Evolutionary conservation across 2,888 invertebrate genomes (phyloP).

Genomic region (Drosophila affinis): DNA sequence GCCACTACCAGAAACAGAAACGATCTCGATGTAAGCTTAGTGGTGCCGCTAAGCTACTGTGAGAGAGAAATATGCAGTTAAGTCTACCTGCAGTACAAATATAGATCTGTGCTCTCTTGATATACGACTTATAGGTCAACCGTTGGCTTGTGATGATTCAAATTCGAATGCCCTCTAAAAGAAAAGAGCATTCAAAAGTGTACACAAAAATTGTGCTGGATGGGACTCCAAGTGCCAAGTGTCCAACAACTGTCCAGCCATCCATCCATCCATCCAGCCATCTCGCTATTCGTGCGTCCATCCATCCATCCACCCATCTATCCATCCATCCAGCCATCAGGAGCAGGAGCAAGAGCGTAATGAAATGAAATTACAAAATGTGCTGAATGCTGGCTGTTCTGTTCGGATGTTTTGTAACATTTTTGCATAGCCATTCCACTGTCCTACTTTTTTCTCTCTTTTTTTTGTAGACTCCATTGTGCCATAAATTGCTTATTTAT

Average conservation of each 20-base stretch:
- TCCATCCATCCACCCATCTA: constrained; percentile 29
- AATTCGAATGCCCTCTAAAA: no score
- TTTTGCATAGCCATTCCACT: constrained; percentile 53
- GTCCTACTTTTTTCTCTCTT: neutral
- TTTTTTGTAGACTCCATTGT: constrained; percentile 34
- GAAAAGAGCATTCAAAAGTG: neutral
- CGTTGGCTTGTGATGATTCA: no score
- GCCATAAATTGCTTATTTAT: constrained; percentile 77
- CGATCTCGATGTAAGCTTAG: neutral
- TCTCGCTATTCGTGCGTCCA: constrained; percentile 18
- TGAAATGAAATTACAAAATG: constrained; percentile 78
- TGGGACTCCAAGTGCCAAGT: neutral
- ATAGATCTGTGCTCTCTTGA: neutral
- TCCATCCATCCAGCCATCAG: constrained; percentile 43
- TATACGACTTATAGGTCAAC: no score
- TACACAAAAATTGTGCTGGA: neutral
- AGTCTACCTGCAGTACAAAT: neutral
- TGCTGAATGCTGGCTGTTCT: constrained; percentile 40
- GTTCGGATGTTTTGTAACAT: constrained; percentile 49
- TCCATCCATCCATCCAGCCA: constrained; percentile 41
- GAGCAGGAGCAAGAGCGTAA: constrained; percentile 53
- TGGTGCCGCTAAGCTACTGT: neutral
- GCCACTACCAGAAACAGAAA: neutral
- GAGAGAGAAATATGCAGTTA: neutral
- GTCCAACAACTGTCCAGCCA: constrained; percentile 26